Evolutionary conservation across 2,113 vertebrate genomes (phyloP).

Genomic region (Furnarius figulus): DNA sequence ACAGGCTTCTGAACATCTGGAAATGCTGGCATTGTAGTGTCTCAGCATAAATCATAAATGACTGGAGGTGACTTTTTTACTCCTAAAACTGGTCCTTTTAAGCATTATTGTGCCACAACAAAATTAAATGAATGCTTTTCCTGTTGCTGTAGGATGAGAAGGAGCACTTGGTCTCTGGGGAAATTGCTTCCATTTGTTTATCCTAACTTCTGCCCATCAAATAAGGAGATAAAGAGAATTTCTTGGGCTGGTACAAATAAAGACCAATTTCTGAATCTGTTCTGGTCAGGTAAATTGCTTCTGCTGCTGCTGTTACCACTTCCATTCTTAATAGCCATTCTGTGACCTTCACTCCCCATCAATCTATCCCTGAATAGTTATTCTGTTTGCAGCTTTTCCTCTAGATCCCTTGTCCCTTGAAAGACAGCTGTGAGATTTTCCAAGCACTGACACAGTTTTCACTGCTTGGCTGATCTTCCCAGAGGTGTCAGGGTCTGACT

Average conservation of each 20-base stretch:
- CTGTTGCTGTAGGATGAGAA: not conserved
- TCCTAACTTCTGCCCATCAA: not conserved
- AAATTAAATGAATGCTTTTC: not conserved
- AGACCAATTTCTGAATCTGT: not conserved
- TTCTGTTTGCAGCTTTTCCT: constrained; percentile 49
- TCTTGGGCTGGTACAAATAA: constrained; percentile 16
- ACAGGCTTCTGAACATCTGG: constrained; percentile 46
- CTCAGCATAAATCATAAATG: constrained; percentile 31
- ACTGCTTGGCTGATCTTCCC: not conserved
- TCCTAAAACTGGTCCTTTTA: not conserved
- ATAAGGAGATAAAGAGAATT: constrained; percentile 26
- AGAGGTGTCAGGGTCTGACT: not conserved
- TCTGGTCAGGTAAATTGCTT: constrained; percentile 30
- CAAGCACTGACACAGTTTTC: not conserved
- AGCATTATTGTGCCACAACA: not conserved
- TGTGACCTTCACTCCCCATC: constrained; percentile 41
- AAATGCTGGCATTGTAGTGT: constrained; percentile 20
- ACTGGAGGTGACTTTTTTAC: not conserved
- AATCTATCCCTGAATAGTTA: constrained; percentile 22
- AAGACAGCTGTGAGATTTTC: constrained; percentile 29
- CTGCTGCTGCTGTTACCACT: constrained; percentile 12
- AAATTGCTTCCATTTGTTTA: constrained; percentile 31
- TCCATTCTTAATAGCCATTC: constrained; percentile 33
- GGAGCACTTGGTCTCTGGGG: not conserved
- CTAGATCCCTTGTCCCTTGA: not conserved